Conservation (phyloP, 2,888 invertebrate genomes). For the Mimas tiliae region DNA sequence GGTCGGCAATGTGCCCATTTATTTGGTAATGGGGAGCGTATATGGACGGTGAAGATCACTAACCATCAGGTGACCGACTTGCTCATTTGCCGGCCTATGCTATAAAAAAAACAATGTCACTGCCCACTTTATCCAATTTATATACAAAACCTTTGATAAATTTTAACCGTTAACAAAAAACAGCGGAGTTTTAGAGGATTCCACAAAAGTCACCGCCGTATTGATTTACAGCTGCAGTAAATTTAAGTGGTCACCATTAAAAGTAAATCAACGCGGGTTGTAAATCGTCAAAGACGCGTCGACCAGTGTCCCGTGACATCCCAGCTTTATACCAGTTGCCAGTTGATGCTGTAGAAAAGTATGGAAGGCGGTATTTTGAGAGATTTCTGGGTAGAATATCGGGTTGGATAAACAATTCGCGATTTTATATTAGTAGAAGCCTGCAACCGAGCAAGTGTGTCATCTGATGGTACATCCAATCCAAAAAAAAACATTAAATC, state of each 20-base stretch:
- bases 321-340: conserved; percentile 10
- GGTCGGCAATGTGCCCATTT: too few relatives aligned
- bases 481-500: too few relatives aligned
- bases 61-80: too few relatives aligned
- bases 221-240: conserved; percentile 39
- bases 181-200: conserved; percentile 8
- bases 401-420: not conserved
- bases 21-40: too few relatives aligned
- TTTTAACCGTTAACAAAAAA: conserved; percentile 4
- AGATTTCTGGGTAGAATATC: not conserved
- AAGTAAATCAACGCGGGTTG: conserved; percentile 67
- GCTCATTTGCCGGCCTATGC: too few relatives aligned
- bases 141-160: not conserved
- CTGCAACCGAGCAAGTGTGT: too few relatives aligned
- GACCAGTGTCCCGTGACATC: conserved; percentile 38
- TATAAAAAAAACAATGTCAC: too few relatives aligned
- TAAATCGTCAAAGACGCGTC: conserved; percentile 64
- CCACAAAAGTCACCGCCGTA: conserved; percentile 18
- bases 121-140: not conserved
- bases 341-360: not conserved
- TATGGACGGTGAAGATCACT: too few relatives aligned
- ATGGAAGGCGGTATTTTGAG: not conserved
- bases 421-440: too few relatives aligned
- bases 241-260: conserved; percentile 66
- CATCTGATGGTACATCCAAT: too few relatives aligned